phyloP scores from a whole-genome alignment of 2,797 vertebrate species.

The Sebastes minor region DNA sequence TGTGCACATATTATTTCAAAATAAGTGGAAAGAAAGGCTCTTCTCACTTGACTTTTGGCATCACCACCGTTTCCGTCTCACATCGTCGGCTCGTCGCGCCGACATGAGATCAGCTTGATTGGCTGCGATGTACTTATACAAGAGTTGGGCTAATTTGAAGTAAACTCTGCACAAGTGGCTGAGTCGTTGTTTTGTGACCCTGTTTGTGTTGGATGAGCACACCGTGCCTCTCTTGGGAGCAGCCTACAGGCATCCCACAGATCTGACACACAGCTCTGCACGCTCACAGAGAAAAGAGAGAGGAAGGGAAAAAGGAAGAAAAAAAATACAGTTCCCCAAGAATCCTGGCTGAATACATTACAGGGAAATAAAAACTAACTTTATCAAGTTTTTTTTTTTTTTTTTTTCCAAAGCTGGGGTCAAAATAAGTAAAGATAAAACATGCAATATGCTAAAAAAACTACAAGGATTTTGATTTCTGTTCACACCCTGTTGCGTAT shows the following conservation, averaged over 20 bases:
- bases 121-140: slow-evolving; percentile 52
- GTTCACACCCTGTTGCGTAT: slow-evolving; percentile 12
- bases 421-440: slow-evolving; percentile 65
- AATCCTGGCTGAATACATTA: slow-evolving; percentile 80
- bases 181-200: slow-evolving; percentile 81
- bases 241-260: slow-evolving; percentile 84
- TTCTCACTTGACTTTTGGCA: slow-evolving; percentile 35
- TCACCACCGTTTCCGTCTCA: slow-evolving; percentile 33
- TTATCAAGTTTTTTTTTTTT: slow-evolving; percentile 54
- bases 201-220: slow-evolving; percentile 83
- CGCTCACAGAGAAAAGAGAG: slow-evolving; percentile 55
- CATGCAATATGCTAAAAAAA: slow-evolving; percentile 1
- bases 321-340: slow-evolving; percentile 71
- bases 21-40: slow-evolving; percentile 11
- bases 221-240: slow-evolving; percentile 76
- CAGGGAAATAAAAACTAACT: slow-evolving; percentile 74
- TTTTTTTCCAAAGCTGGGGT: slow-evolving; percentile 58
- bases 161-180: slow-evolving; percentile 74
- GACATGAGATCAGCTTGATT: slow-evolving; percentile 59
- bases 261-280: slow-evolving; percentile 79
- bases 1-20: slow-evolving; percentile 18
- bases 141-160: slow-evolving; percentile 77
- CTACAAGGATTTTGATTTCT: slow-evolving; percentile 12
- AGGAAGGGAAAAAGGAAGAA: slow-evolving; percentile 26
- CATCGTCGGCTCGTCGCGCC: slow-evolving; percentile 41